Base-by-base conservation (phyloP, 1,140 invertebrate genomes). In the Ephestia elutella region DNA sequence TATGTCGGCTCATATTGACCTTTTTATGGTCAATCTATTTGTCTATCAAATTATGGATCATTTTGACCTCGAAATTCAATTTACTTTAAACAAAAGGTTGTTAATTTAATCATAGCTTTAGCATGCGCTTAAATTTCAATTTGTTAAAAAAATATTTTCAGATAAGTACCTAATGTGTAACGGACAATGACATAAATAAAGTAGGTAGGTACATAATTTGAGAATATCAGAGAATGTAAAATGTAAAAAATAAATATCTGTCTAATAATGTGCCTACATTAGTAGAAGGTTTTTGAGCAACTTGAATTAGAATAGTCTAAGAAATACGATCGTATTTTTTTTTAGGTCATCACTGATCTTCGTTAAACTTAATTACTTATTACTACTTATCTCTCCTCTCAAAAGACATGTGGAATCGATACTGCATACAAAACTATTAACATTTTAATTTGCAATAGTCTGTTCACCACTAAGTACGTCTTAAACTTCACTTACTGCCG, bases 401-500 rank as follows among this genome's bases (percentile, higher is more conserved):
- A 3, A 15, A 44, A 44, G 38, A 10, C 38, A 15, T 15, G 38
- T 44, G 38, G 38, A 44, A 44, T n/a, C 38, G 38, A 44, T 15
- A 44, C 38, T 17, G n/a, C 38, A 44, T 44, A 15, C 38, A 17
- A 44, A 15, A 7, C n/a, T 7, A 44, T n/a, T 15, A 44, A 44
- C 13, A 44, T 44, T 44, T 44, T 44, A 44, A 44, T 44, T 44
- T 44, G 38, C 38, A 44, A 17, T 5, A 44, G 38, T 44, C 13
- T 10, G 5, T 17, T 44, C 38, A 44, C 38, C 38, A 15, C 38
- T 44, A 44, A 44, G 18, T 21, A 57, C 57, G 59, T 62, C 57
- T 50, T 59, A 56, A 21, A 61, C 56, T 54, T 61, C 62, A 62
- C 59, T 62, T 55, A 68, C 59, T 50, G 53, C 65, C 62, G 62